Base-by-base conservation (phyloP, 2,113 vertebrate species). In the Cardinalis cardinalis region DNA sequence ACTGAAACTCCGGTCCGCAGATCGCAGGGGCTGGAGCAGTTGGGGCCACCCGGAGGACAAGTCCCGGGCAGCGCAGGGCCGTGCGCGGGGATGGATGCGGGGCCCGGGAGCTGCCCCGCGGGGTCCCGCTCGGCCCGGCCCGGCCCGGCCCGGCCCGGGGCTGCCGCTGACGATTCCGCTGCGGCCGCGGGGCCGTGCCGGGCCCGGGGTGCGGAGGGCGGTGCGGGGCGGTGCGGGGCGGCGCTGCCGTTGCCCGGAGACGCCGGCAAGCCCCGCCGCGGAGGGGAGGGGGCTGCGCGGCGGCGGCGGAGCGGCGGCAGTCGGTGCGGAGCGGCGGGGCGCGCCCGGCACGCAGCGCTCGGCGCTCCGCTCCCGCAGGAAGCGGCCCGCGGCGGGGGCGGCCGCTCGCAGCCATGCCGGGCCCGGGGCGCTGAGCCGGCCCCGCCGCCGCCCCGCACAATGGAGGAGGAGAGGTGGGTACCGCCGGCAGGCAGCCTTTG, bases 391-490 rank as follows among this genome's bases (percentile, higher is more conserved):
- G 51, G 44, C 64, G 66, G 66, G 19, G 66, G 48, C 66, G 66
- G 66, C 66, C 66, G 34, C 66, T 69, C 48, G 48, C 66, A 69
- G 66, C 66, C 66, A 69, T 69, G 66, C 66, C 66, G 66, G 66
- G 96, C 95, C 95, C 96, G 95, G 73, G 96, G 77, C 95, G 93
- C 93, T 96, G 97, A 96, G 70, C 89, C 38, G 19, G 59, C 51
- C 75, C 60, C 34, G 58, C 69, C 23, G 61, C 93, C 96, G 95
- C 95, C 76, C 94, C 89, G 71, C 90, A 91, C 95, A 20, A 97
- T 98, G 97, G 97, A 97, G 88, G 94, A 96, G 66, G 97, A 97
- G 94, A 98, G 97, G 97, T 97, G 78, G 66, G 97, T 93, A 46
- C 55, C 40, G 75, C 43, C 65, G 9, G 12, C 23, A 48, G 66